Conservation (phyloP, 2,797 vertebrate genomes). For the Ceryle rudis region DNA sequence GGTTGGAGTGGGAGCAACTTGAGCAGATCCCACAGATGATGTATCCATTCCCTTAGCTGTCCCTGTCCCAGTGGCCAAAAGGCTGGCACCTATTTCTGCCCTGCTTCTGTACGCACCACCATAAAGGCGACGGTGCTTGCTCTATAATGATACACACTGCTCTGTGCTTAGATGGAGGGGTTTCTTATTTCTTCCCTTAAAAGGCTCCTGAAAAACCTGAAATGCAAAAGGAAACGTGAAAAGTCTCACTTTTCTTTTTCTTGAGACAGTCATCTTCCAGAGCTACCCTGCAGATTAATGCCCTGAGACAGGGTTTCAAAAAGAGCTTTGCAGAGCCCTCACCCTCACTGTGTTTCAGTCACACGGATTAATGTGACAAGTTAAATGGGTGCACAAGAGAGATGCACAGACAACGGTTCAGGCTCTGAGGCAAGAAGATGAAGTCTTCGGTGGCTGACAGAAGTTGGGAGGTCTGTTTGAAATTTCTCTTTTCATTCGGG, state of each 20-base stretch:
- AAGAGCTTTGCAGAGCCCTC: neutral
- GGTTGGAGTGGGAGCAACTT: neutral
- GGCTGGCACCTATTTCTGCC: fast-evolving
- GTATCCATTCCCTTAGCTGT: neutral
- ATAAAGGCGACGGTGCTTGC: fast-evolving
- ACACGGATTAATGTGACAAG: fast-evolving
- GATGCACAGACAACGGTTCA: fast-evolving
- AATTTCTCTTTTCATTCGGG: neutral
- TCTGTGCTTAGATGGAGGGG: neutral
- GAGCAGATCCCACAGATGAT: neutral
- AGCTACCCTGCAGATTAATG: neutral
- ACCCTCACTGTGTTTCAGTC: neutral
- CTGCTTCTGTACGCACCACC: neutral
- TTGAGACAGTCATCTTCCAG: neutral
- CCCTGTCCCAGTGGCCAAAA: fast-evolving
- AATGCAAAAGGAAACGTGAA: neutral
- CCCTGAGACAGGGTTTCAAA: neutral
- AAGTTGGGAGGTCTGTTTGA: neutral
- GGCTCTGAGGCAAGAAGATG: neutral
- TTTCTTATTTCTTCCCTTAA: neutral
- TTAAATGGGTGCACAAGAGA: neutral
- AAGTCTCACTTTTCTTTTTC: neutral
- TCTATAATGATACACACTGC: fast-evolving
- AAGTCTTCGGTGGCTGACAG: neutral
- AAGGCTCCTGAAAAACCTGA: neutral